phyloP scores from a whole-genome alignment of 2,113 vertebrate genomes.

The Mobula hypostoma region DNA sequence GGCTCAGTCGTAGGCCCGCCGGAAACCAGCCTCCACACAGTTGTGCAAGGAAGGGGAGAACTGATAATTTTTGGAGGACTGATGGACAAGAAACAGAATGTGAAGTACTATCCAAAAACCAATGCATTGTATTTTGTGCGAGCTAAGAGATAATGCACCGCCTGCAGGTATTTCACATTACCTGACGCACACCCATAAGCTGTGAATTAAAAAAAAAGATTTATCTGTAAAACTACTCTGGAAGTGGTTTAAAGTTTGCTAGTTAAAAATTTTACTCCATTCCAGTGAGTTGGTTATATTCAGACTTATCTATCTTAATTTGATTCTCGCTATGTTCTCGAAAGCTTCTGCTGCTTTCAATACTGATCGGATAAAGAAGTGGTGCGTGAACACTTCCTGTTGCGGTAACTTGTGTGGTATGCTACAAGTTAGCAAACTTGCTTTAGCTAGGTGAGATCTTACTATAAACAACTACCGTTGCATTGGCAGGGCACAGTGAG shows the following conservation, averaged over 20 bases:
- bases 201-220: slow-evolving; percentile 30
- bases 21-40: slow-evolving; percentile 93
- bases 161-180: slow-evolving; percentile 24
- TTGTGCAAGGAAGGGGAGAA: slow-evolving; percentile 90
- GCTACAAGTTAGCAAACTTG: slow-evolving; percentile 15
- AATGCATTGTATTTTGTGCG: slow-evolving; percentile 99
- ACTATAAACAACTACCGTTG: not conserved
- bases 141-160: slow-evolving; percentile 86
- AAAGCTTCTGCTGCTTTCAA: slow-evolving; percentile 28
- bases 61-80: slow-evolving; percentile 94
- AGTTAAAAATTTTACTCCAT: slow-evolving; percentile 27
- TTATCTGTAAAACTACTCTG: slow-evolving; percentile 34
- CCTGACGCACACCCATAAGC: slow-evolving; percentile 35
- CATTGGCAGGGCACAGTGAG: not conserved
- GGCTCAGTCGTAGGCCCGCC: slow-evolving; percentile 81
- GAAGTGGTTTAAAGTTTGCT: slow-evolving; percentile 33
- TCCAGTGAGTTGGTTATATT: slow-evolving; percentile 31
- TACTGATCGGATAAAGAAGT: slow-evolving; percentile 19
- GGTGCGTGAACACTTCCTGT: not conserved
- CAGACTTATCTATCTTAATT: slow-evolving; percentile 29
- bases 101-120: slow-evolving; percentile 98
- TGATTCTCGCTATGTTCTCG: not conserved
- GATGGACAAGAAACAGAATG: slow-evolving; percentile 99
- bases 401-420: not conserved
- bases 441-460: slow-evolving; percentile 33